Conservation (phyloP, 2,113 vertebrate species). For the Paramisgurnus dabryanus region DNA sequence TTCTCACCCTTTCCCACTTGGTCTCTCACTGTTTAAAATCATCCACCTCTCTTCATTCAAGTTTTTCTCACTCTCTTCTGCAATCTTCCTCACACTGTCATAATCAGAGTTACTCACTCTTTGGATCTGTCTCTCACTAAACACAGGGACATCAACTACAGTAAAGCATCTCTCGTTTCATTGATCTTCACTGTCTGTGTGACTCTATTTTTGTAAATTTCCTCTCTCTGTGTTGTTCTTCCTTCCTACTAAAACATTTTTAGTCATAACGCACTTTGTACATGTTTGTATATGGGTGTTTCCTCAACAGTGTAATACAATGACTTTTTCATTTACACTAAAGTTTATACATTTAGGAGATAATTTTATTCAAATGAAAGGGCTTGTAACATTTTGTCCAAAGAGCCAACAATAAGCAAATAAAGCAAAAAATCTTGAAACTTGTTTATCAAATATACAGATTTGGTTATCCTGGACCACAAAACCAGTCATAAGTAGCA, state of each 20-base stretch:
- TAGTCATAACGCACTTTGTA: not conserved
- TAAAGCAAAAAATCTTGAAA: too few species aligned
- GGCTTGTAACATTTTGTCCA: too few species aligned
- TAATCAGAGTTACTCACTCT: not conserved
- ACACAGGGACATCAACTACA: too few species aligned
- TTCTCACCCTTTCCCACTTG: constrained; percentile 37
- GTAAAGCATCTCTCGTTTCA: constrained; percentile 2
- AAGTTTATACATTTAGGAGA: too few species aligned
- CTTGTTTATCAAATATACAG: too few species aligned
- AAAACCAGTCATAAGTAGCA: too few species aligned
- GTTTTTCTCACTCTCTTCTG: constrained; percentile 12
- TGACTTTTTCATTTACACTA: too few species aligned
- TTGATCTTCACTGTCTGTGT: not conserved
- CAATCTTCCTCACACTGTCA: constrained; percentile 29
- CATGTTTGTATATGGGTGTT: not conserved
- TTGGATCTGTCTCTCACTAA: constrained; percentile 4
- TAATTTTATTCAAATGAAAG: too few species aligned
- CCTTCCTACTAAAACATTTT: not conserved
- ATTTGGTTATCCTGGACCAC: too few species aligned
- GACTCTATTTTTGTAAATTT: not conserved
- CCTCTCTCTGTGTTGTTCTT: not conserved
- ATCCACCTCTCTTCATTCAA: constrained; percentile 7
- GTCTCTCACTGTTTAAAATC: constrained; percentile 17
- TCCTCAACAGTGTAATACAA: too few species aligned
- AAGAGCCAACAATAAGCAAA: too few species aligned